These are phyloP conservation scores for Equus quagga DNA, from an alignment of 2,113 vertebrate species.

Conservation along the genomic window DNA sequence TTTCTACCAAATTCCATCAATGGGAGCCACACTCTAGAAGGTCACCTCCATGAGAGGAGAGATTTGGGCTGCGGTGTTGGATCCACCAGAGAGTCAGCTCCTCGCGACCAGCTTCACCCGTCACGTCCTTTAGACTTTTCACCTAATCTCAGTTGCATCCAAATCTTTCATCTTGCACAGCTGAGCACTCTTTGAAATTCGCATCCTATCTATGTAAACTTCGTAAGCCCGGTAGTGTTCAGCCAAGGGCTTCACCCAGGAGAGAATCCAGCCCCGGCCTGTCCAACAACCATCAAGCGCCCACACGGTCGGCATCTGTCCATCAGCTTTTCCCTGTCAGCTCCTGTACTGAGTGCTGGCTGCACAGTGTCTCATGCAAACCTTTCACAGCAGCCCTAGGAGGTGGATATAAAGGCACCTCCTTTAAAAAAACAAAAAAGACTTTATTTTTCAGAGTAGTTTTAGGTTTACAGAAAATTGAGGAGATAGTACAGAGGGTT, in stretches of 20 bases:
- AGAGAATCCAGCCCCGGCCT: background rate
- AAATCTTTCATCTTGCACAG: background rate
- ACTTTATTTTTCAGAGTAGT: background rate
- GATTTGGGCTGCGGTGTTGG: background rate
- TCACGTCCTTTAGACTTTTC: background rate
- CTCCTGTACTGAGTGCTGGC: background rate
- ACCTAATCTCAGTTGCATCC: background rate
- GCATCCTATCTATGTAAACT: no score
- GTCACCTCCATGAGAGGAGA: background rate
- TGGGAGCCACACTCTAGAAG: background rate
- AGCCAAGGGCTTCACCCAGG: no score
- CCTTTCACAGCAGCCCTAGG: background rate
- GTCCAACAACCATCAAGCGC: no score
- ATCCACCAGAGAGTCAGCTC: background rate
- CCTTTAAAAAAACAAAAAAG: no score
- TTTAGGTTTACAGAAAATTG: background rate
- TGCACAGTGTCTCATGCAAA: background rate
- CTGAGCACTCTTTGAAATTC: background rate
- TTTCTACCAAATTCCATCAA: background rate
- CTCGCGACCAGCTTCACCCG: background rate
- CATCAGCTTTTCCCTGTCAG: background rate
- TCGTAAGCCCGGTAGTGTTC: background rate
- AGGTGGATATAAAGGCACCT: background rate
- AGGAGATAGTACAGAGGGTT: background rate
- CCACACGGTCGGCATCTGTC: accelerated